Base-by-base conservation (phyloP, 2,113 vertebrate species). In the Platysternon megacephalum region DNA sequence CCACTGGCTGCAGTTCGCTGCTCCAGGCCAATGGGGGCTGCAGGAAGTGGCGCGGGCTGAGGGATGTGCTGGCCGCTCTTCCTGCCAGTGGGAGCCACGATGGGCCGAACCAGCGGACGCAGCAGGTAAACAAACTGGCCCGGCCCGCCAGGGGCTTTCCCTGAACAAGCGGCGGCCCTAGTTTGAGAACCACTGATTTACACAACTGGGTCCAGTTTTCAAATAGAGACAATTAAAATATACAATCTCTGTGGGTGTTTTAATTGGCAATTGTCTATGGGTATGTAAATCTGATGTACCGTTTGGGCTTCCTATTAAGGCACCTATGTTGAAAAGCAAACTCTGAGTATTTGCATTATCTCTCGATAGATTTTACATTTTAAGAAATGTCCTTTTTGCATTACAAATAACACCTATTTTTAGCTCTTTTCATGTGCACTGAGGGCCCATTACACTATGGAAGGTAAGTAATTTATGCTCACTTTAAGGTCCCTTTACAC, bases 351-450 rank as follows among this genome's bases (percentile, higher is more conserved):
- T 96, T 97, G 78, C 61, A 74, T 96, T 94, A 44, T 61, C 95
- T 72, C 55, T 90, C 87, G 80, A 95, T 86, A 95, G 93, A 87
- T 88, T 44, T 89, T 96, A 72, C 82, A 89, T 94, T 96, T 94
- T 96, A 93, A 95, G 35, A 48, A 94, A 74, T 22, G 72, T 52
- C 56, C 65, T 97, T 95, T 95, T 96, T 56, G 82, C 93, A 87
- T 86, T 96, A 93, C 85, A 97, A 96, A 93, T 94, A 97, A 85
- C 68, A 93, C 90, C 93, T 93, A 94, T 93, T 93, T 97, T 93
- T 92, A 96, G 95, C 89, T 93, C 93, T 94, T 97, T 95, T 86
- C 96, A 86, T 76, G 92, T 97, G 94, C 94, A 94, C 96, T 96
- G 95, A 95, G 88, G 94, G 78, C 58, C 82, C 49, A 87, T 78